These are phyloP conservation scores for Drosophila subobscura DNA, from an alignment of 1,140 invertebrate species.

Conservation along the genomic window DNA sequence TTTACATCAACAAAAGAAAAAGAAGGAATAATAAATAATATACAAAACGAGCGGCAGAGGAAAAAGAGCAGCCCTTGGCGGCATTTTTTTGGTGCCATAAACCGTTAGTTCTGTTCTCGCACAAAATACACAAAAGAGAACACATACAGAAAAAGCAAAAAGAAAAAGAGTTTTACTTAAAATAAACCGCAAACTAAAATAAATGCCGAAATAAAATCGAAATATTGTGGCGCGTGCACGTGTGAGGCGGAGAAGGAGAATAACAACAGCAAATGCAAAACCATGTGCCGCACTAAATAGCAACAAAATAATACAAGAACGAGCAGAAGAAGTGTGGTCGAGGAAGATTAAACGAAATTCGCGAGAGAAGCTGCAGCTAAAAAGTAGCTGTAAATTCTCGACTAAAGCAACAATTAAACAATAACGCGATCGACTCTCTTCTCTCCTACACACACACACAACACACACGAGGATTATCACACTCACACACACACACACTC, in stretches of 20 bases:
- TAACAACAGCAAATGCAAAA: slow-evolving; percentile 1
- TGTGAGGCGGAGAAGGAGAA: slow-evolving; percentile 10
- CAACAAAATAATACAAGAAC: no score
- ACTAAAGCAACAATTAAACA: slow-evolving; percentile 53
- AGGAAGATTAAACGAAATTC: background rate
- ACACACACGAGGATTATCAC: slow-evolving; percentile 68
- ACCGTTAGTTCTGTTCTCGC: slow-evolving; percentile 9
- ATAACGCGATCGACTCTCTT: slow-evolving; percentile 19
- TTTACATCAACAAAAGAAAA: slow-evolving; percentile 9
- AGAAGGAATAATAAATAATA: slow-evolving; percentile 1
- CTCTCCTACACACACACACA: slow-evolving; percentile 3
- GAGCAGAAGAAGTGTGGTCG: no score
- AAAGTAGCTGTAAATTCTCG: slow-evolving; percentile 1
- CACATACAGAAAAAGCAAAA: no score
- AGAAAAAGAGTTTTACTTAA: no score
- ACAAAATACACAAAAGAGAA: no score
- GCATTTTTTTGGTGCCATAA: slow-evolving; percentile 8
- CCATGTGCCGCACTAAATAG: no score
- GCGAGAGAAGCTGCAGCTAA: no score
- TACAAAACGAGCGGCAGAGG: no score
- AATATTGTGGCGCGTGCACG: slow-evolving; percentile 2
- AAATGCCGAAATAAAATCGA: no score
- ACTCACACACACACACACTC: slow-evolving; percentile 59
- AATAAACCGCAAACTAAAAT: no score
- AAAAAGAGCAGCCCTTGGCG: slow-evolving; percentile 22